Evolutionary conservation across 2,888 invertebrate species (phyloP), one percentile per base, ranked within the genome.

Genomic region (Hypolimnas misippus): DNA sequence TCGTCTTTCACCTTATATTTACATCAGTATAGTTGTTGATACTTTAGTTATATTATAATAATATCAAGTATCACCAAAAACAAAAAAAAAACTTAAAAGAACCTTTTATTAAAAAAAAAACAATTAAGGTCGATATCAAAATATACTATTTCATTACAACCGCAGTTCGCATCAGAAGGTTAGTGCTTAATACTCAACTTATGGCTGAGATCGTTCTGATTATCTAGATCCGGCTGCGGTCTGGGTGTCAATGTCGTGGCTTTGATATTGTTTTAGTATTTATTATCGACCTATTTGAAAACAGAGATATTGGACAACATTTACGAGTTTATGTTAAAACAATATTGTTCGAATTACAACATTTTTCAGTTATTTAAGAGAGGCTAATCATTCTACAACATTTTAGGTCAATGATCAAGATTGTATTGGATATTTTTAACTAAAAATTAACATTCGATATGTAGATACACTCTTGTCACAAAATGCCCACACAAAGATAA

Each of bases 201-300:
- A 12, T 46, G 21, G 4, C 21, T 50, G 44, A 67, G 62, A 68
- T 62, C 49, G 62, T 52, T 67, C 60, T 62, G 50, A 65, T 67
- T 65, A 57, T 82, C 65, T 73, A 82, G 82, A 86, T 89, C 90
- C 88, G 87, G 87, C 82, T 89, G 81, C 56, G 78, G 80, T 76
- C 75, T 74, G 73, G 79, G 81, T 84, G 85, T 88, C 89, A 89
- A 86, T 89, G 87, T 85, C 86, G 72, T 53, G 70, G 66, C 68
- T 65, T 66, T 68, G 61, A 64, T 63, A 68, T 65, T 66, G 67
- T 53, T 65, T 63, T 46, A 53, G 35, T 31, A 52, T 33, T 52
- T 52, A 25, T 35, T 44, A 44, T 59, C 44, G 21, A 29, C 14
- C 53, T 53, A 53, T 33, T 52, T 58, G 4, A 25, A 35, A 59